Evolutionary conservation across 2,888 invertebrate genomes (phyloP).

Genomic region (Therioaphis trifolii): DNA sequence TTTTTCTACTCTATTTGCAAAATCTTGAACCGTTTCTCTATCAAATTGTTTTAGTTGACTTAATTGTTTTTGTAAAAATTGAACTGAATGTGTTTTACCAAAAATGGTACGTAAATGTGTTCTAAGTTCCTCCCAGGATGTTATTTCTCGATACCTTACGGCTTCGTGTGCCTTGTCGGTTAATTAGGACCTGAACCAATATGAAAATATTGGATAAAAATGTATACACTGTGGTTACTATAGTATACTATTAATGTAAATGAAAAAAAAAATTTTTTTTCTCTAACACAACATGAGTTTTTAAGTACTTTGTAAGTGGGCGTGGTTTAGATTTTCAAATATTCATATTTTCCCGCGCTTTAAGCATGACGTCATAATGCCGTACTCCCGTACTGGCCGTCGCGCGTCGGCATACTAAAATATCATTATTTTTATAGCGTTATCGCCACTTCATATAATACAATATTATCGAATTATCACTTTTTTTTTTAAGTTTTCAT

Average conservation of each 20-base stretch:
- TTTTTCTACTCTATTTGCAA: no score
- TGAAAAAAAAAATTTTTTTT: neutral
- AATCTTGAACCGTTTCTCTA: no score
- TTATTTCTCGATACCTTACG: no score
- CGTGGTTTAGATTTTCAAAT: slow-evolving; percentile 29
- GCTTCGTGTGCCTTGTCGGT: no score
- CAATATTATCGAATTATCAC: neutral
- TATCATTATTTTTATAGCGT: neutral
- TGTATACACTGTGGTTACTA: neutral
- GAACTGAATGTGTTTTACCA: no score
- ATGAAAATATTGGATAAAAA: slow-evolving; percentile 19
- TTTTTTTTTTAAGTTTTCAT: neutral
- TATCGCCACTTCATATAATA: neutral
- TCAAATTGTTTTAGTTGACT: no score
- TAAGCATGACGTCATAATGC: neutral
- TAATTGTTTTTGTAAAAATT: no score
- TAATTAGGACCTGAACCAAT: slow-evolving; percentile 21
- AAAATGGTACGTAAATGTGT: no score
- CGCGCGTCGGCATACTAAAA: neutral
- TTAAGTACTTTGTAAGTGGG: slow-evolving; percentile 8
- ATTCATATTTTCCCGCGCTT: slow-evolving; percentile 21
- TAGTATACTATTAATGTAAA: slow-evolving; percentile 6
- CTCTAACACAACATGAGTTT: slow-evolving; percentile 15
- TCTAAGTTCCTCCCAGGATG: no score
- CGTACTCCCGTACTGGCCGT: neutral